A percentile compares a stretch with the other conserved stretches of the same genome.
Conservation (phyloP, 2,888 invertebrate genomes). For the Athalia rosae region DNA sequence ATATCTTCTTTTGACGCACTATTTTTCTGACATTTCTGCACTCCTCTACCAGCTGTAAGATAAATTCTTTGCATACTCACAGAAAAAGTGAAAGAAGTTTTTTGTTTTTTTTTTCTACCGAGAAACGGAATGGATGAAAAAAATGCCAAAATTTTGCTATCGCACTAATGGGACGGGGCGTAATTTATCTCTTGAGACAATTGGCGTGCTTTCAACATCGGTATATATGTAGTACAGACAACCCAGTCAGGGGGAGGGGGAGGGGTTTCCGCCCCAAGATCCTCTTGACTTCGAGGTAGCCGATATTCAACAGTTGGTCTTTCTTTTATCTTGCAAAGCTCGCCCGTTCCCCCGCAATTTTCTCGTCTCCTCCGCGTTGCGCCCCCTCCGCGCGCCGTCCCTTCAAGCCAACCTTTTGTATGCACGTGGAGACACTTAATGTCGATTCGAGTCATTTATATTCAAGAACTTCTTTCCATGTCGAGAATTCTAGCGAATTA, state of each 20-base stretch:
- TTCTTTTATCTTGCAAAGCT: slow-evolving; percentile 72
- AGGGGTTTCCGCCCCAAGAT: slow-evolving; percentile 7
- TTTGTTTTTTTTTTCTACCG: too few species aligned
- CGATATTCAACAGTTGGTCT: slow-evolving; percentile 73
- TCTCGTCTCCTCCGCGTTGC: slow-evolving; percentile 49
- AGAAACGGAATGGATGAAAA: too few species aligned
- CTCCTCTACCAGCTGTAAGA: too few species aligned
- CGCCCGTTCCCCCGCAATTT: slow-evolving; percentile 52
- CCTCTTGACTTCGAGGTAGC: slow-evolving; percentile 54
- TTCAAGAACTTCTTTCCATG: slow-evolving; percentile 8
- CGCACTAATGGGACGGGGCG: too few species aligned
- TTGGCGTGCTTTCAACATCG: slow-evolving; percentile 46
- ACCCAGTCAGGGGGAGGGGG: neutral
- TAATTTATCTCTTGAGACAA: slow-evolving; percentile 43
- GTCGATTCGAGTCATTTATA: slow-evolving; percentile 32
- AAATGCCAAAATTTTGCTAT: too few species aligned
- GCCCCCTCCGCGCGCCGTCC: slow-evolving; percentile 51
- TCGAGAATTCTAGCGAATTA: neutral
- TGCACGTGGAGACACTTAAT: slow-evolving; percentile 31
- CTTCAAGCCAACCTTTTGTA: slow-evolving; percentile 49
- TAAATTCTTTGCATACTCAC: too few species aligned
- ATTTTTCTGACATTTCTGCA: neutral
- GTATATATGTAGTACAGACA: slow-evolving; percentile 11
- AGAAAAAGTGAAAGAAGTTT: too few species aligned
- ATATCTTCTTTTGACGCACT: neutral